Evolutionary conservation across 2,797 vertebrate species (phyloP).

Genomic region (Neosilurus mollespiculum): DNA sequence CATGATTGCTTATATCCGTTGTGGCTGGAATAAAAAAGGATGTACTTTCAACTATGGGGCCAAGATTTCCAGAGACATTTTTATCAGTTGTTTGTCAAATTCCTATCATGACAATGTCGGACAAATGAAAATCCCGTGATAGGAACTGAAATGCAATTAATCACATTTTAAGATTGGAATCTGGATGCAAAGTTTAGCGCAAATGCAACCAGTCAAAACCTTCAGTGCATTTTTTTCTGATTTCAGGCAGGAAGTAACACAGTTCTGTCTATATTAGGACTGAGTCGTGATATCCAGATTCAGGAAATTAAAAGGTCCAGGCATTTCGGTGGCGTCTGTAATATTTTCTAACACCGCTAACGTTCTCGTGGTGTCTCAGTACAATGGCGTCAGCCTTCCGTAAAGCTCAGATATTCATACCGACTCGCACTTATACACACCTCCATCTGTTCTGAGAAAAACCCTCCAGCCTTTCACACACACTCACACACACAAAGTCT

Average conservation of each 20-base stretch:
- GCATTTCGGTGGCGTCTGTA: not conserved
- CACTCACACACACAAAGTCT: slow-evolving; percentile 5
- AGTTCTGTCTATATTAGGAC: not conserved
- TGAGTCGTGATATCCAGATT: not conserved
- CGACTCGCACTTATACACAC: slow-evolving; percentile 24
- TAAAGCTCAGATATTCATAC: slow-evolving; percentile 27
- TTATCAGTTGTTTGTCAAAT: not conserved
- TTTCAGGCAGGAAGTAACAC: not conserved
- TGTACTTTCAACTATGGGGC: not conserved
- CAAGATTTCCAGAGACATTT: not conserved
- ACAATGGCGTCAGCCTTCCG: not conserved
- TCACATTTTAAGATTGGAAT: not conserved
- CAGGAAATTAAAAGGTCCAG: not conserved
- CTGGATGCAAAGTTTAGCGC: not conserved
- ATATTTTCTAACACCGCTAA: slow-evolving; percentile 18
- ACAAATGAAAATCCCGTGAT: not conserved
- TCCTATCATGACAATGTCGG: not conserved
- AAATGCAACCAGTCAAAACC: not conserved
- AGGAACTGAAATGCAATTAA: not conserved
- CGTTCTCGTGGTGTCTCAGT: slow-evolving; percentile 1
- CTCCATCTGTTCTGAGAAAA: slow-evolving; percentile 41
- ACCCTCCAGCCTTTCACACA: slow-evolving; percentile 11
- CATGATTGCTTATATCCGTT: too few species aligned
- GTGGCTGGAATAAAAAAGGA: too few species aligned
- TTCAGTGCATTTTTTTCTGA: not conserved